Evolutionary conservation across 1,140 invertebrate genomes (phyloP).

Genomic region (Latrodectus geometricus): DNA sequence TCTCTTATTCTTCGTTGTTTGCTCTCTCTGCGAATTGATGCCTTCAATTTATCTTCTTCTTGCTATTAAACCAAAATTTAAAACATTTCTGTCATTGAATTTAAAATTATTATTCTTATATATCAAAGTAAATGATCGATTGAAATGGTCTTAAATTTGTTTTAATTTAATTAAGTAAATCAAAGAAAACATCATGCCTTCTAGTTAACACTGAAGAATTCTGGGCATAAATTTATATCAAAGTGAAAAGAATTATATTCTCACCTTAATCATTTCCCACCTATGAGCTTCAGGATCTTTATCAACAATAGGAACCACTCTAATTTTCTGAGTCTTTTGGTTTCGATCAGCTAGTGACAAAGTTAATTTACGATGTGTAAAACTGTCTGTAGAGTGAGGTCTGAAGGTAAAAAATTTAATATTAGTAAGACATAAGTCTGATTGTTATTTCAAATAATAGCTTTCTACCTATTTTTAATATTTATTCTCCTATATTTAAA

Average conservation of each 20-base stretch:
- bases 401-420: conserved; percentile 64
- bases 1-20: conserved; percentile 76
- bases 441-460: background rate
- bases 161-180: too few species aligned
- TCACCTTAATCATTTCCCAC: conserved; percentile 88
- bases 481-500: background rate
- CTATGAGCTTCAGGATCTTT: conserved; percentile 93
- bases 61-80: conserved; percentile 74
- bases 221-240: too few species aligned
- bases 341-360: conserved; percentile 95
- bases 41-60: conserved; percentile 92
- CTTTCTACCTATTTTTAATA: background rate
- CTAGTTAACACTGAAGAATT: too few species aligned
- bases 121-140: too few species aligned
- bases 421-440: background rate
- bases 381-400: conserved; percentile 97
- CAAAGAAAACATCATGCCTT: too few species aligned
- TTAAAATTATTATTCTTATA: too few species aligned
- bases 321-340: conserved; percentile 96
- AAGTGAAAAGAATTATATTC: background rate
- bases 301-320: conserved; percentile 94
- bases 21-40: conserved; percentile 81
- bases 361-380: conserved; percentile 99
- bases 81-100: background rate
- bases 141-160: too few species aligned